A percentile compares a stretch with the other conserved stretches of the same genome.
phyloP scores from a whole-genome alignment of 2,113 vertebrate species.

The Tiliqua scincoides region DNA sequence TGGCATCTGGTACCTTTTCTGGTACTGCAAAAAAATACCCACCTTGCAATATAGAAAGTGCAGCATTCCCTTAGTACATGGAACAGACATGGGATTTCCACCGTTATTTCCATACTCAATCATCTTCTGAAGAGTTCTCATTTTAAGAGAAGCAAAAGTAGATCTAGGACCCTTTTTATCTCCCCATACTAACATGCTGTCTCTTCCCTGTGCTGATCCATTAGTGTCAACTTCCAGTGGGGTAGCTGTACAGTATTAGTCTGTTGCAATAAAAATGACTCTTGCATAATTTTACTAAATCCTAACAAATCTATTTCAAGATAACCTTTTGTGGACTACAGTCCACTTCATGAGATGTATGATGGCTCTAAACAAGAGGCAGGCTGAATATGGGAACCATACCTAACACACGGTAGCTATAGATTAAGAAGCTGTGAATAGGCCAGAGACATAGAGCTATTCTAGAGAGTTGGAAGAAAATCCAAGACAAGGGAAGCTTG shows the following conservation, averaged over 20 bases:
- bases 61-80: neutral
- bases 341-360: neutral
- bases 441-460: neutral
- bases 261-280: too few relatives aligned
- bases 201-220: neutral
- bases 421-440: neutral
- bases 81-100: neutral
- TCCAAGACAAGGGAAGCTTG: neutral
- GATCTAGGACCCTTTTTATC: neutral
- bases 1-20: neutral
- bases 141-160: neutral
- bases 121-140: neutral
- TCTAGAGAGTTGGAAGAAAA: neutral
- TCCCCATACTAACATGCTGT: neutral
- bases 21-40: neutral
- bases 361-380: neutral
- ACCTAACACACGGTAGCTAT: neutral
- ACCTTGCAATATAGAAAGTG: neutral
- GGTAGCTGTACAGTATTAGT: too few relatives aligned
- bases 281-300: too few relatives aligned
- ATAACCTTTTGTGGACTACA: neutral
- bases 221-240: too few relatives aligned
- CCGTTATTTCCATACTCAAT: neutral
- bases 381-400: neutral
- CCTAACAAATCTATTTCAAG: too few relatives aligned